Conservation (phyloP, 2,888 invertebrate genomes). For the Drosophila suboccidentalis region DNA sequence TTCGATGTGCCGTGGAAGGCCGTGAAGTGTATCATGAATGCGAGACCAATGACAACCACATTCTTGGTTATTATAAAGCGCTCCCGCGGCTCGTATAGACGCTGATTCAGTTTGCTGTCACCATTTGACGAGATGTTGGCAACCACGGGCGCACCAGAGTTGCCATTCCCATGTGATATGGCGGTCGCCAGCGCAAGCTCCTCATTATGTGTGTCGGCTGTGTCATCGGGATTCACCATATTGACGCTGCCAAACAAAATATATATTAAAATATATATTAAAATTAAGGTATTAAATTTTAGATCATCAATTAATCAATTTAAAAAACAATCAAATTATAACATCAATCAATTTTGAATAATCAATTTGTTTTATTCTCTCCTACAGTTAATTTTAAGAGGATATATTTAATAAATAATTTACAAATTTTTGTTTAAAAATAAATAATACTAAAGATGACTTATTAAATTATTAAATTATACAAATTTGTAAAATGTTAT, state of each 20-base stretch:
- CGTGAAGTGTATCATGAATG: conserved; percentile 96
- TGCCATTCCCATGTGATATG: conserved; percentile 23
- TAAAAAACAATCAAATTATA: too few species aligned
- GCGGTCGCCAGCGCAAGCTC: conserved; percentile 62
- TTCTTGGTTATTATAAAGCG: conserved; percentile 93
- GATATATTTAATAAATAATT: not conserved
- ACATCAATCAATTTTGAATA: too few species aligned
- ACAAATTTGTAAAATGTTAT: too few species aligned
- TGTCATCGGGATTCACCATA: conserved; percentile 46
- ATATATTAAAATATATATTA: too few species aligned
- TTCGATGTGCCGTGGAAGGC: conserved; percentile 95
- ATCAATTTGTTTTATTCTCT: too few species aligned
- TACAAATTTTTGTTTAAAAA: too few species aligned
- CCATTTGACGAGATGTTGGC: conserved; percentile 24
- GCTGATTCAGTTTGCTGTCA: conserved; percentile 44
- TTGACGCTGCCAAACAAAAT: not conserved
- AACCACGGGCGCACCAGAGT: conserved; percentile 14
- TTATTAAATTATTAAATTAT: too few species aligned
- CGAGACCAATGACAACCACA: conserved; percentile 93
- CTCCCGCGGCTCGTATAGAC: conserved; percentile 87
- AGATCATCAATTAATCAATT: too few species aligned
- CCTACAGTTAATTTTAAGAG: too few species aligned
- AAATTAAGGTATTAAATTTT: too few species aligned
- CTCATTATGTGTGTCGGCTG: conserved; percentile 52
- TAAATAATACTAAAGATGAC: too few species aligned